Evolutionary conservation across 2,888 invertebrate genomes (phyloP), one percentile per base, ranked within the genome.

Genomic region (Caenorhabditis sulstoni): DNA sequence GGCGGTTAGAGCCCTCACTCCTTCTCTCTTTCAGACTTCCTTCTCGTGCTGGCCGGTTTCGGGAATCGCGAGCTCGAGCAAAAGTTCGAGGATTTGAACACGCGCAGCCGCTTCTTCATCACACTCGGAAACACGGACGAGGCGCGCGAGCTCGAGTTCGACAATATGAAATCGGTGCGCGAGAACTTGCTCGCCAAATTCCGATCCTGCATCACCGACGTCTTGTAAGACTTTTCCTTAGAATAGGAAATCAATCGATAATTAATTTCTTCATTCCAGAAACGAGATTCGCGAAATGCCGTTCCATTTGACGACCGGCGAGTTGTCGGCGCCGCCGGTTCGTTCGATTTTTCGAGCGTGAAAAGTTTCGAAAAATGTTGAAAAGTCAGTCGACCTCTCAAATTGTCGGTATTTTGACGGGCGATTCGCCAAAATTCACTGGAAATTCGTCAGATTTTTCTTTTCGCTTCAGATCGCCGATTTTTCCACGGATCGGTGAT

Each of bases 221-320:
- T 62, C 1, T 58, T 78, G 78, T 78, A 23, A 57, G 68, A 29
- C 7, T n/a, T 41, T 65, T 53, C 7, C 11, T 41, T 2, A 11
- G 3, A 39, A 1, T 3, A 16, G 39, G 39, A 7, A 47, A 9
- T 20, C 23, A 44, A n/a, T n/a, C n/a, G n/a, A n/a, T n/a, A n/a
- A n/a, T n/a, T 55, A 45, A 16, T 18, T 14, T 39, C 14, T 2
- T 18, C 45, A 67, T 59, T 77, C 14, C 47, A 78, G 78, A 57
- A 78, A 78, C 47, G 78, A 78, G 50, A 50, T 62, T 14, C 66
- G 78, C 7, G 78, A 78, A 47, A 78, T 78, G 78, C 78, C 78
- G 4, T 78, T 53, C 45, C 67, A 73, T 50, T 62, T 57, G 2
- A 5, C 22, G n/a, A 61, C 55, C 0, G 16, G 50, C 1, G 57